Percentiles rank a stretch among this genome's conserved stretches.
Evolutionary conservation across 2,797 vertebrate genomes (phyloP).

Genomic region (Emys orbicularis): DNA sequence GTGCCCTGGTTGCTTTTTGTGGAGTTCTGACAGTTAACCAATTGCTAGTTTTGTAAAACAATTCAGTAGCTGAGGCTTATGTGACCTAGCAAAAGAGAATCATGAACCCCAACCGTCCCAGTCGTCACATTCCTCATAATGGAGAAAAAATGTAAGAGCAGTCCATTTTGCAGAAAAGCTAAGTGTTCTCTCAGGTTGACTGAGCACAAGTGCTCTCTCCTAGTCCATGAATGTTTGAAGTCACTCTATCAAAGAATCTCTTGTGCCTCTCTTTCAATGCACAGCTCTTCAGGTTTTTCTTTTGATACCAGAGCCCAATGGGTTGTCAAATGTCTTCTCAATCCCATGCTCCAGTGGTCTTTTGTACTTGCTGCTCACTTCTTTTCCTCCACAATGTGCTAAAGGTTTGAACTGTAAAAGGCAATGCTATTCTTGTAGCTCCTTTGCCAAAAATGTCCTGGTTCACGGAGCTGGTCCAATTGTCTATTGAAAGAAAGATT

Average conservation of each 20-base stretch:
- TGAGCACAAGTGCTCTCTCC: not conserved
- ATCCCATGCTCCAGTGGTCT: not conserved
- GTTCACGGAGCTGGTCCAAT: not conserved
- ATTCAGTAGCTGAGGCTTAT: not conserved
- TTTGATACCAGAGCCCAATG: not conserved
- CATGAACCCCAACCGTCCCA: not conserved
- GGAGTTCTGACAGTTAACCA: not conserved
- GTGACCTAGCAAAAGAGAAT: not conserved
- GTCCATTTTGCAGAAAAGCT: rapidly evolving
- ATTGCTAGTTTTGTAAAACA: not conserved
- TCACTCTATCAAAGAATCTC: not conserved
- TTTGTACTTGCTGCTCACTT: not conserved
- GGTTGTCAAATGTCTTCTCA: not conserved
- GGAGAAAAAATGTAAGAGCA: not conserved
- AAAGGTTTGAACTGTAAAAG: not conserved
- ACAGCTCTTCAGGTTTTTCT: not conserved
- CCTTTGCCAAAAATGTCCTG: not conserved
- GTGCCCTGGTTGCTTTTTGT: not conserved
- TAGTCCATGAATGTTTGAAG: not conserved
- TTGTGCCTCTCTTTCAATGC: not conserved
- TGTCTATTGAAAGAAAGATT: not conserved
- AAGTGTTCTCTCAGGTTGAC: not conserved
- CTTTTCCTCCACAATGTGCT: not conserved
- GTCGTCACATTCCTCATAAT: not conserved
- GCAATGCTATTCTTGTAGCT: not conserved